A percentile compares a stretch with the other conserved stretches of the same genome.
phyloP scores from a whole-genome alignment of 2,797 vertebrate genomes.

The Pangasius macronema region DNA sequence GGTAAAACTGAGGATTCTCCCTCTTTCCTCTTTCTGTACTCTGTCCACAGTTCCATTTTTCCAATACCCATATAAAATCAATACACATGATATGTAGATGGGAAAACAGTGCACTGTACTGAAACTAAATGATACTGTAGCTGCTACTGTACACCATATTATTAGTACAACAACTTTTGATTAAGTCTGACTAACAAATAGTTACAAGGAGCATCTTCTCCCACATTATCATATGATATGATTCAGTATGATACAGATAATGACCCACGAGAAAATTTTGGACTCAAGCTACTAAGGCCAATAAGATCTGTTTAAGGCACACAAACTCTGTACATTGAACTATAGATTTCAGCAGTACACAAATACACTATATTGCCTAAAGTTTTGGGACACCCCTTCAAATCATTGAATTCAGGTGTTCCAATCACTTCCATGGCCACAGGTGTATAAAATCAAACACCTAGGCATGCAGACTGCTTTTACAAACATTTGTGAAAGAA shows the following conservation, averaged over 20 bases:
- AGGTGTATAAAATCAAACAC: no score
- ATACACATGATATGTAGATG: background rate
- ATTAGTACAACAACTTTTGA: background rate
- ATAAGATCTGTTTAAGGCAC: background rate
- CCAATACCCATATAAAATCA: background rate
- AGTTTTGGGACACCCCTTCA: no score
- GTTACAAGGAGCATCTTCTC: background rate
- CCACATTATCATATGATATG: background rate
- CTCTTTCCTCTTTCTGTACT: background rate
- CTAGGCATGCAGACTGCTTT: no score
- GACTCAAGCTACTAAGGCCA: background rate
- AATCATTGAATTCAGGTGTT: no score
- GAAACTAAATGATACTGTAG: background rate
- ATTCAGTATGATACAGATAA: background rate
- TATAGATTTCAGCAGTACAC: background rate
- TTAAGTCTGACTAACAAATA: background rate
- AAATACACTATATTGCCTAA: no score
- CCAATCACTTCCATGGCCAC: no score
- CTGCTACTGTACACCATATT: background rate
- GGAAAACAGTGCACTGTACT: background rate
- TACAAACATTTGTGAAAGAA: no score
- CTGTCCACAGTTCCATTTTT: background rate
- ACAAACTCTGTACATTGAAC: background rate
- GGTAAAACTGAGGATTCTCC: slow-evolving; percentile 7
- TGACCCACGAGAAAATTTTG: background rate